Base-by-base conservation (phyloP, 2,888 invertebrate species). In the Drosophila helvetica region DNA sequence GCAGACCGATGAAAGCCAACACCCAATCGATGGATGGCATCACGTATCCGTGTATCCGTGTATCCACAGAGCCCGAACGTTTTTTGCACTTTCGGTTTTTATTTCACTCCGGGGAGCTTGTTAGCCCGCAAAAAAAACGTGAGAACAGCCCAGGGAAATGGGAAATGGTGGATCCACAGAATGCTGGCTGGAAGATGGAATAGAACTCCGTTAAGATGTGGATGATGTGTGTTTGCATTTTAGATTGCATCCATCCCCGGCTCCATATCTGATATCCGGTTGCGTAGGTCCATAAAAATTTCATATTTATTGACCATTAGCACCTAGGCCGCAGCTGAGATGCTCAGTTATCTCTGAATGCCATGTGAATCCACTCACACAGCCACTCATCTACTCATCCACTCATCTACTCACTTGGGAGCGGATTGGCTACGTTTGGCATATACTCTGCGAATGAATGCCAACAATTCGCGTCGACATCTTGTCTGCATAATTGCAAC, bases 261-360 rank as follows among this genome's bases (percentile, higher is more conserved):
- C 43, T 62, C 10, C 30, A 9, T 38, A 1, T n/a, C 55, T 33
- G 47, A 65, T 72, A 68, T 71, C 73, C 68, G 70, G 68, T 81
- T 80, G 88, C 78, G 78, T 77, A 67, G 78, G 79, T 85, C 79
- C 76, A 90, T 89, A 80, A 90, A 89, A 90, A 86, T 87, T 90
- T 86, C 86, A 89, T 89, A 88, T 90, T 89, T 90, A 90, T 89
- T 81, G 84, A 89, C 89, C 89, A 90, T 86, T 90, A 85, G 86
- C 88, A 86, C 83, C 84, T 86, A 57, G 70, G 57, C 50, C 72
- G 60, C 89, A 84, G 83, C 89, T 84, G 83, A 71, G 69, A 72
- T 22, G 27, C 42, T 18, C 51, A n/a, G 17, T 22, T 38, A 12
- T 12, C 38, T 15, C 38, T 38, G 38, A 6, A 4, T 38, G 38